Evolutionary conservation across 2,888 invertebrate species (phyloP).

Genomic region (Heliconius hortense): DNA sequence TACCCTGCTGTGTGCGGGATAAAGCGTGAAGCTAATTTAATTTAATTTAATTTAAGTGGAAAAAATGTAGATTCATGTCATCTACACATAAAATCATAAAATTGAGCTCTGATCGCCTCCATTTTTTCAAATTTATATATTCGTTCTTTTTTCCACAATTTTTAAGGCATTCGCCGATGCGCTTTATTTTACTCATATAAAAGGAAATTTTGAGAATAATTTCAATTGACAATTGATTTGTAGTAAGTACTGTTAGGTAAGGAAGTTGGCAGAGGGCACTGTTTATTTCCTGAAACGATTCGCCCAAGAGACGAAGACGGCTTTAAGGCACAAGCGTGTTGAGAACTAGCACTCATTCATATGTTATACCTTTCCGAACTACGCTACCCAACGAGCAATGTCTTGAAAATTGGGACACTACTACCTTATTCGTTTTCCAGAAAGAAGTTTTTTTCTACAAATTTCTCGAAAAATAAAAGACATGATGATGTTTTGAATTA

Average conservation of each 20-base stretch:
- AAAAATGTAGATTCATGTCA: too few relatives aligned
- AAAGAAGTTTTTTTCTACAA: not conserved
- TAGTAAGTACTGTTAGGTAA: slow-evolving; percentile 10
- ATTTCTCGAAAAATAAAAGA: not conserved
- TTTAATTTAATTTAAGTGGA: too few relatives aligned
- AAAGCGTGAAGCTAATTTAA: too few relatives aligned
- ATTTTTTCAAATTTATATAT: too few relatives aligned
- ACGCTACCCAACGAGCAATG: too few relatives aligned
- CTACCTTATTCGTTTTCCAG: not conserved
- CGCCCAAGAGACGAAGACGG: not conserved
- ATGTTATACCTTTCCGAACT: not conserved
- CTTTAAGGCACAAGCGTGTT: slow-evolving; percentile 9
- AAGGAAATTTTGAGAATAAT: not conserved
- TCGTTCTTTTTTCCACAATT: too few relatives aligned
- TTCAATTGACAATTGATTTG: slow-evolving; percentile 12
- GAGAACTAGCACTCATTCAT: not conserved
- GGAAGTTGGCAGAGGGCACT: slow-evolving; percentile 34
- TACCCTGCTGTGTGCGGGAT: too few relatives aligned
- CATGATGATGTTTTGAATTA: not conserved
- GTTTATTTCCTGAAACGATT: slow-evolving; percentile 32
- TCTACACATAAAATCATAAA: too few relatives aligned
- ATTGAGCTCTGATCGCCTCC: too few relatives aligned
- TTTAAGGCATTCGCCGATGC: too few relatives aligned
- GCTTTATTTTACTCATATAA: not conserved
- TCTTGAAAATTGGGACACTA: not conserved